Evolutionary conservation across 2,113 vertebrate genomes (phyloP).

Genomic region (Indicator indicator): DNA sequence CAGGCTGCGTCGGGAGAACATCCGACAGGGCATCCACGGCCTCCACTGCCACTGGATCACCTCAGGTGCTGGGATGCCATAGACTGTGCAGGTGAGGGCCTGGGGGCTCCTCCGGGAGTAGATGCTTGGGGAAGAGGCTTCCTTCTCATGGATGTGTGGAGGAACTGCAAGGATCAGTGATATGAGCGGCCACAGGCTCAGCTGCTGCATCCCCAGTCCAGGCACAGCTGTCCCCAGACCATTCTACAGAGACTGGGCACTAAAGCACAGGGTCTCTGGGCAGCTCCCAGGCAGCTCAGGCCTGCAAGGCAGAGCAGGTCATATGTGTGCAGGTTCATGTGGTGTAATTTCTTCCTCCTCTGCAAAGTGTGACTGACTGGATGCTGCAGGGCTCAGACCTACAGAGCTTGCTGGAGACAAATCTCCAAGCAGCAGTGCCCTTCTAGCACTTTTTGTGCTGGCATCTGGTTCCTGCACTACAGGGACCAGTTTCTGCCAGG

Average conservation of each 20-base stretch:
- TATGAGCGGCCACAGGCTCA: background rate
- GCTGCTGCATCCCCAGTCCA: background rate
- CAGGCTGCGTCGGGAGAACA: conserved; percentile 82
- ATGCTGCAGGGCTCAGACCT: background rate
- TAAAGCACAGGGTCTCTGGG: background rate
- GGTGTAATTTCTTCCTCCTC: background rate
- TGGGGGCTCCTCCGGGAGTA: conserved; percentile 91
- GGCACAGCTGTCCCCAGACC: background rate
- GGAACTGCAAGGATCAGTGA: conserved; percentile 79
- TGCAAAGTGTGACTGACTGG: background rate
- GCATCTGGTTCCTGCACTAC: background rate
- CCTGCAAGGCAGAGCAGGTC: background rate
- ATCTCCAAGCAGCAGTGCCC: background rate
- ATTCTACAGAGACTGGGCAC: rapidly evolving
- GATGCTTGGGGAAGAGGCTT: conserved; percentile 88
- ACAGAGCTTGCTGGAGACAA: background rate
- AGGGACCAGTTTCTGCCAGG: background rate
- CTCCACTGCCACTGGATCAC: conserved; percentile 93
- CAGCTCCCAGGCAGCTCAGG: background rate
- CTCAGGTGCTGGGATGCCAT: conserved; percentile 84
- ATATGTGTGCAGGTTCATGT: background rate
- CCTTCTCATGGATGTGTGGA: conserved; percentile 94
- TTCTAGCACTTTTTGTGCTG: background rate
- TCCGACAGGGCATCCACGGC: conserved; percentile 90
- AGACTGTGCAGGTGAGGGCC: conserved; percentile 90